Evolutionary conservation across 1,140 invertebrate genomes (phyloP).

Genomic region (Pseudomyrmex cubaensis): DNA sequence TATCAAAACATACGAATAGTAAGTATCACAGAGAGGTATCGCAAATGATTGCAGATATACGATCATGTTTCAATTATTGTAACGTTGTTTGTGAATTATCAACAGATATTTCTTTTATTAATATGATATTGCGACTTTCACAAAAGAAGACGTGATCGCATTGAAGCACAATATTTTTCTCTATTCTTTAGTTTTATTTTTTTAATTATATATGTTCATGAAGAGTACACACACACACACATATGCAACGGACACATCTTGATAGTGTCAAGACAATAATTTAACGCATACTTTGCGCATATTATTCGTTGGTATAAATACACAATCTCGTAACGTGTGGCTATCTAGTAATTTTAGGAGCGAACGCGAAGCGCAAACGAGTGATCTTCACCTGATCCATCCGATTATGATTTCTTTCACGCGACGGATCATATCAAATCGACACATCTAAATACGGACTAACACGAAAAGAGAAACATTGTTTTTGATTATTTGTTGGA

Average conservation of each 20-base stretch:
- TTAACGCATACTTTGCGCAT: background rate
- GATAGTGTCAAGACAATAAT: background rate
- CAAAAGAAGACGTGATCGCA: too few relatives aligned
- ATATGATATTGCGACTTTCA: too few relatives aligned
- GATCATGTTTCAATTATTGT: too few relatives aligned
- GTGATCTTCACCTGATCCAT: slow-evolving; percentile 45
- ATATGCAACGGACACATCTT: too few relatives aligned
- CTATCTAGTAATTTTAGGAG: slow-evolving; percentile 54
- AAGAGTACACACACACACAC: too few relatives aligned
- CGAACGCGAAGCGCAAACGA: slow-evolving; percentile 17
- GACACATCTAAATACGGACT: slow-evolving; percentile 57
- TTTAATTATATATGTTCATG: too few relatives aligned
- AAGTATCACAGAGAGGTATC: too few relatives aligned
- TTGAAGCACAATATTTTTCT: too few relatives aligned
- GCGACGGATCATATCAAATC: slow-evolving; percentile 68
- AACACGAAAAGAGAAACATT: slow-evolving; percentile 59
- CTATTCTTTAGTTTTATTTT: too few relatives aligned
- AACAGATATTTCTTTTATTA: too few relatives aligned
- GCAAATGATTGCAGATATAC: too few relatives aligned
- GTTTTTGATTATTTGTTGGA: slow-evolving; percentile 69
- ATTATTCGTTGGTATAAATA: background rate
- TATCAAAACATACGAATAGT: background rate
- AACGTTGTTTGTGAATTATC: too few relatives aligned
- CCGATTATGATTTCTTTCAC: slow-evolving; percentile 66
- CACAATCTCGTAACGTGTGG: background rate